These are phyloP conservation scores for Strongylocentrotus purpuratus DNA, from an alignment of 35 echinoderm and acorn worm genomes.

Conservation along the genomic window DNA sequence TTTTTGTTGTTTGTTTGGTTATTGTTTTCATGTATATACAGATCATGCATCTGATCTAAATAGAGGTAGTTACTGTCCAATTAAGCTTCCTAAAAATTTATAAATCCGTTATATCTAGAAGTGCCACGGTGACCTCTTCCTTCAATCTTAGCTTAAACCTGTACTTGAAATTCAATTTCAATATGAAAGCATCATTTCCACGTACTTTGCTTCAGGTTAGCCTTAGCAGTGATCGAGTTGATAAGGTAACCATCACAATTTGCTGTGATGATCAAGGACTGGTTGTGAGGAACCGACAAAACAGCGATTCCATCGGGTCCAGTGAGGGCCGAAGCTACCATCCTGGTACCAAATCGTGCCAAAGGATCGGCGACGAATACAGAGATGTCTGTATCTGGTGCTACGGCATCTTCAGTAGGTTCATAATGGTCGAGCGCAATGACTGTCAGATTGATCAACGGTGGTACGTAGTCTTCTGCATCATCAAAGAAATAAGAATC, in stretches of 20 bases:
- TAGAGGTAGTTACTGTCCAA: too few relatives aligned
- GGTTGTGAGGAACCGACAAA: conserved; percentile 57
- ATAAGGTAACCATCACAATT: neutral
- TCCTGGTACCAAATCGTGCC: conserved; percentile 2
- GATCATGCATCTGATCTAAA: too few relatives aligned
- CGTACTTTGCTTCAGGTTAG: conserved; percentile 57
- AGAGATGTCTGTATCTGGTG: neutral
- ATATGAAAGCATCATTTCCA: neutral
- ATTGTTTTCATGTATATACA: too few relatives aligned
- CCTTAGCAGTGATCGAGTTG: conserved; percentile 56
- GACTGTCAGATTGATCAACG: conserved; percentile 66
- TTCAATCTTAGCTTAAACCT: neutral
- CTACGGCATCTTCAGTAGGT: neutral
- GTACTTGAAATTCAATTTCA: neutral
- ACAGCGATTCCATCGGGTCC: conserved; percentile 52
- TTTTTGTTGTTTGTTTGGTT: too few relatives aligned
- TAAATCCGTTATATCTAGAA: too few relatives aligned
- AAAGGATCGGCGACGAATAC: conserved; percentile 28
- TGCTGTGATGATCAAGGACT: conserved; percentile 61
- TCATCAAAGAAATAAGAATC: neutral
- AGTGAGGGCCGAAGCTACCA: conserved; percentile 18
- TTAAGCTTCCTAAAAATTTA: too few relatives aligned
- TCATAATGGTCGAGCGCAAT: conserved; percentile 15
- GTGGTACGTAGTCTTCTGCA: conserved; percentile 29
- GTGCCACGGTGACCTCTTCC: too few relatives aligned